Percentiles rank a stretch among this genome's conserved stretches.
Conservation (phyloP, 2,797 vertebrate species). For the Melanogrammus aeglefinus region DNA sequence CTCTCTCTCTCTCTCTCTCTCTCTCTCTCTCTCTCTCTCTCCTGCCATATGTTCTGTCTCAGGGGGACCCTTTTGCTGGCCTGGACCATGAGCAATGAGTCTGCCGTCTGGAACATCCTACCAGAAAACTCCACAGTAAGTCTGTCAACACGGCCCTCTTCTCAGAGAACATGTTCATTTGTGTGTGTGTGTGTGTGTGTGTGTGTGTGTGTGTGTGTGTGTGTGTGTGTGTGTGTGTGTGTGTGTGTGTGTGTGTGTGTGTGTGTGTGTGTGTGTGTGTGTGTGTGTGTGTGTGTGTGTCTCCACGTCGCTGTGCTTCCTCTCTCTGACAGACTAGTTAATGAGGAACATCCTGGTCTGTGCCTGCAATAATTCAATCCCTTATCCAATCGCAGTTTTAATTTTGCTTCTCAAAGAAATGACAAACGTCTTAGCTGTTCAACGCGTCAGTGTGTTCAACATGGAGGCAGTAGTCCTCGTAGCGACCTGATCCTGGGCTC, state of each 20-base stretch:
- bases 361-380: conserved; percentile 74
- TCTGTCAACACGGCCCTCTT: conserved; percentile 46
- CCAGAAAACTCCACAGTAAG: conserved; percentile 88
- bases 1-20: background rate
- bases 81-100: conserved; percentile 91
- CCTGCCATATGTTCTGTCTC: conserved; percentile 52
- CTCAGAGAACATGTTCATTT: conserved; percentile 48
- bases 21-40: background rate
- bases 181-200: conserved; percentile 9
- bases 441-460: too few relatives aligned
- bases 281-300: conserved; percentile 18
- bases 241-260: conserved; percentile 18
- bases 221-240: conserved; percentile 8
- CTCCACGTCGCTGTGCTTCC: conserved; percentile 40
- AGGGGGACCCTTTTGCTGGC: conserved; percentile 75
- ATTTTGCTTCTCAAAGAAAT: conserved; percentile 68
- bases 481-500: too few relatives aligned
- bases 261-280: conserved; percentile 18
- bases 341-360: conserved; percentile 79
- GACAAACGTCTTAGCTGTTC: background rate
- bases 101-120: conserved; percentile 86
- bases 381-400: conserved; percentile 65
- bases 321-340: conserved; percentile 61
- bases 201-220: conserved; percentile 3
- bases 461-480: too few relatives aligned